Conservation (phyloP, 2,797 vertebrate species). For the Phrynocephalus forsythii region DNA sequence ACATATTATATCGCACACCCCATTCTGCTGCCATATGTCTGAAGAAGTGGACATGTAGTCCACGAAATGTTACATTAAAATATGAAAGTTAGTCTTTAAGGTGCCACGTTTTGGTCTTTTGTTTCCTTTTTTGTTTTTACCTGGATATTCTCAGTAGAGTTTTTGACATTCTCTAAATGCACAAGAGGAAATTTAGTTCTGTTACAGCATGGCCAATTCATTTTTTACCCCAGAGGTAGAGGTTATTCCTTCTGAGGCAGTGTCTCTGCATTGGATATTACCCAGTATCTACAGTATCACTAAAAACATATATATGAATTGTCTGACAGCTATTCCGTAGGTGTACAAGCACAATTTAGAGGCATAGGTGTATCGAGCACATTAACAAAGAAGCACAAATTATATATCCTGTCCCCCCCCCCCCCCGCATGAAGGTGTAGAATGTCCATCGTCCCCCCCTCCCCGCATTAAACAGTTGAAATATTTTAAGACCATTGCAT, state of each 20-base stretch:
- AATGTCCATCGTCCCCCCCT: too few species aligned
- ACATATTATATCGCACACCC: too few species aligned
- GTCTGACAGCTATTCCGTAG: constrained; percentile 26
- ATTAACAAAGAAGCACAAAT: constrained; percentile 10
- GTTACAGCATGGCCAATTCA: not conserved
- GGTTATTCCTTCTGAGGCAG: not conserved
- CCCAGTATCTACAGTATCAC: too few species aligned
- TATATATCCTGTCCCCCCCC: constrained; percentile 2
- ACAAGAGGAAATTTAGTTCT: not conserved
- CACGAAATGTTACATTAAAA: too few species aligned
- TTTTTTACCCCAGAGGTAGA: constrained; percentile 25
- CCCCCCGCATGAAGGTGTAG: not conserved
- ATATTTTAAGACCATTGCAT: constrained; percentile 25
- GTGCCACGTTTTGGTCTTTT: too few species aligned
- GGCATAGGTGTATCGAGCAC: not conserved
- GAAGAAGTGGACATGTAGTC: too few species aligned
- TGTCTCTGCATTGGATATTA: too few species aligned
- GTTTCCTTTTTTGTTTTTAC: too few species aligned
- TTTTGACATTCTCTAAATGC: constrained; percentile 16
- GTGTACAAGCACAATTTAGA: not conserved
- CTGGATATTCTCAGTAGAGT: constrained; percentile 12
- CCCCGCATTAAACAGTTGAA: constrained; percentile 33
- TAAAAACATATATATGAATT: constrained; percentile 29
- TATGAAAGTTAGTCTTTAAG: too few species aligned
- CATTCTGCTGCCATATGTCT: too few species aligned